phyloP scores from a whole-genome alignment of 2,797 vertebrate species.

The Chloroceryle inda region DNA sequence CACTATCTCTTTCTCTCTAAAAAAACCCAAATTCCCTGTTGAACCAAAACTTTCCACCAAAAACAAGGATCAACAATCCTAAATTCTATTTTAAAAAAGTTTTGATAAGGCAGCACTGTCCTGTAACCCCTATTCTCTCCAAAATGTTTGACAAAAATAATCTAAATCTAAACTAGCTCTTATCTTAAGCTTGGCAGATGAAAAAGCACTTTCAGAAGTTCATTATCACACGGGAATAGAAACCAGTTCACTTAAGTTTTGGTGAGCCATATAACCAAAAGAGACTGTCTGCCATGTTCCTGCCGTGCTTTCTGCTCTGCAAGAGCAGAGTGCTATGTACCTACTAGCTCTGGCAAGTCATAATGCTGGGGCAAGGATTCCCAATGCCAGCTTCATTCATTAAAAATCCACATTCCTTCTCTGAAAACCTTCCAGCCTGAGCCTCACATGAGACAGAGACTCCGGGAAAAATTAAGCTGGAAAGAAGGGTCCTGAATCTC shows the following conservation, averaged over 20 bases:
- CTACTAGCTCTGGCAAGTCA: background rate
- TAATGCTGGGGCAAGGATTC: background rate
- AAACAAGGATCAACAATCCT: background rate
- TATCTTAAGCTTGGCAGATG: background rate
- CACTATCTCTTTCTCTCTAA: background rate
- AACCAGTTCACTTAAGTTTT: background rate
- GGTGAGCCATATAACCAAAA: background rate
- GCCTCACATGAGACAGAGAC: background rate
- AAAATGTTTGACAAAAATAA: background rate
- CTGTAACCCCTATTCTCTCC: background rate
- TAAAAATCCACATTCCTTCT: background rate
- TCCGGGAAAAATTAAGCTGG: background rate
- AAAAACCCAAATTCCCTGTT: background rate
- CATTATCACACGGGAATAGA: background rate
- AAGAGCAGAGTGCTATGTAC: rapidly evolving
- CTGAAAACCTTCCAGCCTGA: background rate
- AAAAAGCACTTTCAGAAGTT: background rate
- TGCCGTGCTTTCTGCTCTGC: background rate
- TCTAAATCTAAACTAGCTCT: background rate
- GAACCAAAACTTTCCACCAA: background rate
- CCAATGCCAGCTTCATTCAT: background rate
- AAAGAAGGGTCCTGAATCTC: background rate
- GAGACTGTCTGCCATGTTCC: background rate
- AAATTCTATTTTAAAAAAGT: background rate
- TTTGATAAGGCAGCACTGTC: background rate